Evolutionary conservation across 2,797 vertebrate species (phyloP), one percentile per base, ranked within the genome.

Genomic region (Cirrhinus mrigala): DNA sequence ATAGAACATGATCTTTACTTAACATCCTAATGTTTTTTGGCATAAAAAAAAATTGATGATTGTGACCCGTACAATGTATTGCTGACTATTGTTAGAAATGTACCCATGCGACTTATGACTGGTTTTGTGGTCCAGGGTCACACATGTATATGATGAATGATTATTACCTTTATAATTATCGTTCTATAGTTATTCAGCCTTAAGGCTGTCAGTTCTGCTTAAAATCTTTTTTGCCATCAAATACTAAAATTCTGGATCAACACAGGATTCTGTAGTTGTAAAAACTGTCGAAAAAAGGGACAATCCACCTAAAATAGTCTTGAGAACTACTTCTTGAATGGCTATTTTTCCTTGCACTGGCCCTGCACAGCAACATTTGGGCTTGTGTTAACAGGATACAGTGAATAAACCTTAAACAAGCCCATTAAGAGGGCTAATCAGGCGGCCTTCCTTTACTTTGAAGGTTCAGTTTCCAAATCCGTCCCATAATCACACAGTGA

Each of bases 401-500:
- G 52, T 75, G 58, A 46, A 37, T 74, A 66, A 81, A 24, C 66
- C 64, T 60, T 79, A 73, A 85, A 80, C 27, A 18, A 85, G 58
- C 60, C 77, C 18, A 4, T 79, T 22, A 81, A 69, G 33, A 54
- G 33, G 7, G 52, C 9, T 27, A 68, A 80, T 82, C 64, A 29
- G 10, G n/a, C 22, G 0, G 60, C 24, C 52, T 82, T 83, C 48
- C 20, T 71, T 85, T 46, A 48, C 83, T 88, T 89, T 86, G 87
- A 86, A 68, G 88, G 68, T 74, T 66, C 60, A 3, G 68, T 60
- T 81, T 85, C 71, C 71, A 80, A 85, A 91, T 88, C 37, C n/a
- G 80, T 86, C 86, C 83, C 85, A 85, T 88, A 84, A 88, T 87
- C 68, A 62, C 40, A 22, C 29, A 82, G 85, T 22, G 85, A 84